Evolutionary conservation across 2,797 vertebrate species (phyloP).

Genomic region (Sebastes hubbsi): DNA sequence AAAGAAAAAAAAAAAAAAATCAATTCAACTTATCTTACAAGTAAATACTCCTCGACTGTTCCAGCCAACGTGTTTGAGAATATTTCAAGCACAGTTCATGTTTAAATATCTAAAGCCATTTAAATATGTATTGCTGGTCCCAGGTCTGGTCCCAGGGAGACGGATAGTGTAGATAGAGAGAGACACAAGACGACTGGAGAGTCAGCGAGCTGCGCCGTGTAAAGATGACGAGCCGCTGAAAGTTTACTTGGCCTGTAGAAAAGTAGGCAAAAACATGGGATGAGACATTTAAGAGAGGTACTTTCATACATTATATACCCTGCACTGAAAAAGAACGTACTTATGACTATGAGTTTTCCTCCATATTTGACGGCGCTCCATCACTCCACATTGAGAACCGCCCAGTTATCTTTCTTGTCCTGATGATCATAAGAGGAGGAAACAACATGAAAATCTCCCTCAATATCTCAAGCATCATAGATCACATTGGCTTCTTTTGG

Average conservation of each 20-base stretch:
- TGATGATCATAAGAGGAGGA: conserved; percentile 26
- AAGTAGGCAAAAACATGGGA: not conserved
- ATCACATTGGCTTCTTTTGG: not conserved
- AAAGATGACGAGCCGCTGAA: conserved; percentile 63
- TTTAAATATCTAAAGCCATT: conserved; percentile 69
- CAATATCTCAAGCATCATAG: not conserved
- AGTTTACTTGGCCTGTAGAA: conserved; percentile 76
- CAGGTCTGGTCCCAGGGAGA: conserved; percentile 69
- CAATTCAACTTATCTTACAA: conserved; percentile 69
- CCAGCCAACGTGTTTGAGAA: conserved; percentile 51
- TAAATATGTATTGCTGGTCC: conserved; percentile 76
- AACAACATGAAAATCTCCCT: not conserved
- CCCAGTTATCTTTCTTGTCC: conserved; percentile 77
- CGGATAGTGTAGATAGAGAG: conserved; percentile 60
- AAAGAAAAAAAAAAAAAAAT: conserved; percentile 21
- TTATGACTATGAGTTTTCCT: conserved; percentile 68
- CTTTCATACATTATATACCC: not conserved
- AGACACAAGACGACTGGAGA: conserved; percentile 69
- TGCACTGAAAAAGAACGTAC: conserved; percentile 35
- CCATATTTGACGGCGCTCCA: not conserved
- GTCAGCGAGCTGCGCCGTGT: conserved; percentile 50
- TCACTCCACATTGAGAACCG: conserved; percentile 66
- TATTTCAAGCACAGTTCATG: conserved; percentile 65
- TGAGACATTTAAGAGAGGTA: not conserved
- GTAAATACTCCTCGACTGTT: conserved; percentile 49